A percentile compares a stretch with the other conserved stretches of the same genome.
Evolutionary conservation across 2,113 vertebrate species (phyloP).

Genomic region (Morone saxatilis): DNA sequence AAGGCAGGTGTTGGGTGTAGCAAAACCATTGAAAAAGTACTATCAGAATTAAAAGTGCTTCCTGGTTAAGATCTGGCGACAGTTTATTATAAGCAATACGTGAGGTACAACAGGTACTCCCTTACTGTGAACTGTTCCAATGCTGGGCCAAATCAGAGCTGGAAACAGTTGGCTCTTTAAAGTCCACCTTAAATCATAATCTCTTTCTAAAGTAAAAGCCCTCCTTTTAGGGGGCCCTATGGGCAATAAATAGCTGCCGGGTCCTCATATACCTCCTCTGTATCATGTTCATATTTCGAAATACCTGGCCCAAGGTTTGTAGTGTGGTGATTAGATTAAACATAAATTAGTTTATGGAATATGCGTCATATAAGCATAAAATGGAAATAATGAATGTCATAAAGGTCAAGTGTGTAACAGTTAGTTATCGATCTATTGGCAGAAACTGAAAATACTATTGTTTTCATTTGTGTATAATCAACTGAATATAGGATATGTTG

Average conservation of each 20-base stretch:
- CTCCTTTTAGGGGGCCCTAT: neutral
- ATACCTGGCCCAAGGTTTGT: neutral
- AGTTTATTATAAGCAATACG: neutral
- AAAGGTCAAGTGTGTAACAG: too few relatives aligned
- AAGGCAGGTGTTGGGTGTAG: conserved; percentile 1
- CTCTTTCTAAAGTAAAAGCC: too few relatives aligned
- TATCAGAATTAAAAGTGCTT: too few relatives aligned
- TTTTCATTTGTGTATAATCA: too few relatives aligned
- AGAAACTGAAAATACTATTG: too few relatives aligned
- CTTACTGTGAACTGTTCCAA: neutral
- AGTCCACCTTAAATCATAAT: neutral
- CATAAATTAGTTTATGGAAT: neutral
- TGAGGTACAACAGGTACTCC: neutral
- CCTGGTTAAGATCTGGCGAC: conserved; percentile 2
- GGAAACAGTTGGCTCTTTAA: neutral
- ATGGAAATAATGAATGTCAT: neutral
- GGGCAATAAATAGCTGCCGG: neutral
- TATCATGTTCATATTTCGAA: neutral
- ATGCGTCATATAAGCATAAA: neutral
- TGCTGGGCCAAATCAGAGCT: neutral
- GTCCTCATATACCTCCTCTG: neutral
- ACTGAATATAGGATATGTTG: too few relatives aligned
- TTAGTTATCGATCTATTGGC: too few relatives aligned
- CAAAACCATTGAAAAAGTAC: conserved; percentile 20
- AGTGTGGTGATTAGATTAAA: neutral